A percentile compares a stretch with the other conserved stretches of the same genome.
Evolutionary conservation across 2,888 invertebrate species (phyloP).

Genomic region (Merodon equestris): DNA sequence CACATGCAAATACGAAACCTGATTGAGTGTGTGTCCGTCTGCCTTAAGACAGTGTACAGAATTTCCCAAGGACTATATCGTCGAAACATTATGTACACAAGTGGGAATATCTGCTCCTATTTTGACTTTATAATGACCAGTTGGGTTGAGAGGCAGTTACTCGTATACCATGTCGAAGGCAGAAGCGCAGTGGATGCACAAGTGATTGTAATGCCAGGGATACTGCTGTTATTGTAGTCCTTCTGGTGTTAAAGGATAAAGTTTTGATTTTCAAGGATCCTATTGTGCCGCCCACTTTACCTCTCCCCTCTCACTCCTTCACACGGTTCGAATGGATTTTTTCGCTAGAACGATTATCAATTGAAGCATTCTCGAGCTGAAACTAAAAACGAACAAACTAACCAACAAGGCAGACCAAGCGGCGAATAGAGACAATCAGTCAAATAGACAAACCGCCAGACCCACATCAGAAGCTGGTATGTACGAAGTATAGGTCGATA

Average conservation of each 20-base stretch:
- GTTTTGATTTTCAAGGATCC: conserved; percentile 59
- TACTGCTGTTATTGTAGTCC: conserved; percentile 8
- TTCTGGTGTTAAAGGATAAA: conserved; percentile 64
- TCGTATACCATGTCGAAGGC: too few relatives aligned
- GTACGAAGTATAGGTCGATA: too few relatives aligned
- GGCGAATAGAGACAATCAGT: too few relatives aligned
- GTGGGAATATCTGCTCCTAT: conserved; percentile 34
- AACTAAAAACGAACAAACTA: background rate
- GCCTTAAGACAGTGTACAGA: too few relatives aligned
- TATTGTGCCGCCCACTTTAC: conserved; percentile 33
- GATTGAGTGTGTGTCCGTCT: too few relatives aligned
- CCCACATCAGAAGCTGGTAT: too few relatives aligned
- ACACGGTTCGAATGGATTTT: conserved; percentile 56
- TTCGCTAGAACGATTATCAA: conserved; percentile 66
- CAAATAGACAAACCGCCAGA: too few relatives aligned
- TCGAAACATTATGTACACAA: too few relatives aligned
- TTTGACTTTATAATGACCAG: conserved; percentile 61
- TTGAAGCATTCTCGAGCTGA: conserved; percentile 59
- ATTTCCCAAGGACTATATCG: too few relatives aligned
- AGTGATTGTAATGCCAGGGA: background rate
- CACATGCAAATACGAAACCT: conserved; percentile 42
- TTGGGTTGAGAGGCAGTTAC: conserved; percentile 4
- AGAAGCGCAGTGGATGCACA: too few relatives aligned
- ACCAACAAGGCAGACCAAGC: background rate
- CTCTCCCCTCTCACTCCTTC: background rate